phyloP scores from a whole-genome alignment of 64 coral and sea anemone genomes.

The Pocillopora verrucosa region DNA sequence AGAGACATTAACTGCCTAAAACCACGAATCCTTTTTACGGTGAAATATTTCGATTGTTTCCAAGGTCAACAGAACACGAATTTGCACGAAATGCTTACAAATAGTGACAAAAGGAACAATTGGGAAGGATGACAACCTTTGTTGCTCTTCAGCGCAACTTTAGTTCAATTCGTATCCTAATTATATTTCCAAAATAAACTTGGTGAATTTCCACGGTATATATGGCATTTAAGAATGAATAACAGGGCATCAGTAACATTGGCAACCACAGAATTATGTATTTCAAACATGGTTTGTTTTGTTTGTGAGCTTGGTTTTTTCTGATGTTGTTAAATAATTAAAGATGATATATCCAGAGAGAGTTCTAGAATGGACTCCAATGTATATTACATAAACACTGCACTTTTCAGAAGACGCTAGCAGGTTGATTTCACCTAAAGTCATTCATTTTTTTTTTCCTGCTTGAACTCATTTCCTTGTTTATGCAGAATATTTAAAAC shows the following conservation, averaged over 20 bases:
- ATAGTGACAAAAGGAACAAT: too few species aligned
- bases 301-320: constrained; percentile 9
- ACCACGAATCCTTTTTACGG: neutral
- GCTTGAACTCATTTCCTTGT: too few species aligned
- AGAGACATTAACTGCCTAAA: neutral
- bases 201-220: neutral
- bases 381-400: neutral
- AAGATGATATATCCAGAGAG: neutral
- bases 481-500: too few species aligned
- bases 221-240: neutral
- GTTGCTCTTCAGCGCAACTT: neutral
- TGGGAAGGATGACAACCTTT: neutral
- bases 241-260: neutral
- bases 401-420: too few species aligned
- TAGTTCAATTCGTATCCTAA: neutral
- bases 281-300: neutral
- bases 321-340: constrained; percentile 7
- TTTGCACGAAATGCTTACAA: neutral
- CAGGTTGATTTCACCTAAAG: too few species aligned
- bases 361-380: neutral
- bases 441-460: too few species aligned
- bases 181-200: neutral
- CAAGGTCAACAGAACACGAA: neutral
- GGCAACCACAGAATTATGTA: neutral
- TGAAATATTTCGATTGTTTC: neutral